A percentile compares a stretch with the other conserved stretches of the same genome.
phyloP scores from a whole-genome alignment of 2,888 invertebrate species.

The Trissolcus japonicus region DNA sequence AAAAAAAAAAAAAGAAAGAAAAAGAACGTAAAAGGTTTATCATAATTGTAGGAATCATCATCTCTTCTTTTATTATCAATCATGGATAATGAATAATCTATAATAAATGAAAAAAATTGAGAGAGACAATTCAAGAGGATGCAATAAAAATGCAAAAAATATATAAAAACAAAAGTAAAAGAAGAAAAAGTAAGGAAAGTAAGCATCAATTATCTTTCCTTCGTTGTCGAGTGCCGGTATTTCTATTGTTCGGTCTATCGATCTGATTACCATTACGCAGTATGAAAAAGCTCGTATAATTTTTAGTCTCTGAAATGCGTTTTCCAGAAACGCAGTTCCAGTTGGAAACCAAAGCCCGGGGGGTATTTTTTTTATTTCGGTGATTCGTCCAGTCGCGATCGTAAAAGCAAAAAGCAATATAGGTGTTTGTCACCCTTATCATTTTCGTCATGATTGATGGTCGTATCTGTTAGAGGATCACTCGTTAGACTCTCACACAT shows the following conservation, averaged over 20 bases:
- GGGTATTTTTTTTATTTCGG: conserved; percentile 8
- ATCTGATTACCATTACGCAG: conserved; percentile 9
- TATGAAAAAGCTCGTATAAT: no score
- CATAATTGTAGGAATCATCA: no score
- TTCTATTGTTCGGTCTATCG: conserved; percentile 12
- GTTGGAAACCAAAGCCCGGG: conserved; percentile 11
- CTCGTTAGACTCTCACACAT: conserved; percentile 50
- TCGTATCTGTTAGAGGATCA: conserved; percentile 39
- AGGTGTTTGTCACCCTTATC: conserved; percentile 48
- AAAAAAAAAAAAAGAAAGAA: not conserved
- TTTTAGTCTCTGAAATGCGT: not conserved
- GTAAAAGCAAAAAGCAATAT: conserved; percentile 43
- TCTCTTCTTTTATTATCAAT: no score
- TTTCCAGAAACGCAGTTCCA: conserved; percentile 9
- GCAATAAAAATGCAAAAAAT: conserved; percentile 16
- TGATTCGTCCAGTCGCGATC: conserved; percentile 11
- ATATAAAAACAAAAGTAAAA: conserved; percentile 10
- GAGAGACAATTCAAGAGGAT: conserved; percentile 2
- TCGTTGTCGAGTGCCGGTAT: conserved; percentile 37
- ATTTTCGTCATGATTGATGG: conserved; percentile 47
- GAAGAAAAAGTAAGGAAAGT: conserved; percentile 17
- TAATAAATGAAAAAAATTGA: conserved; percentile 1
- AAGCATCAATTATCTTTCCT: conserved; percentile 49
- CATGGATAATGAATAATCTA: no score
- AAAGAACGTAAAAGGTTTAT: not conserved